Evolutionary conservation across 1,140 invertebrate species (phyloP), one percentile per base, ranked within the genome.

Genomic region (Schlechtendalia chinensis): DNA sequence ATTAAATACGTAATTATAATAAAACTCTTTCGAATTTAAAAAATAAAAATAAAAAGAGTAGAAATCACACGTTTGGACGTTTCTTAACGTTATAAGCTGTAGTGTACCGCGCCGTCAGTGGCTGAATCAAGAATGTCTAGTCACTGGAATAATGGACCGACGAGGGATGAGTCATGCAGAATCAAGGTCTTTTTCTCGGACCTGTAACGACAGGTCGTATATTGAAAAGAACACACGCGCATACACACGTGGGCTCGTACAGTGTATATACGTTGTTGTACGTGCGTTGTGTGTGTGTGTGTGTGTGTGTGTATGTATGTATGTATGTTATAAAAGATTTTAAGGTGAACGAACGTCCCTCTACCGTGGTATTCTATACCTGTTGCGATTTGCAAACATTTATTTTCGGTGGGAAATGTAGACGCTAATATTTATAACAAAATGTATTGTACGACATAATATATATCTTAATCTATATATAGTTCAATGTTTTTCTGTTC

Each of bases 181-280:
- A 50, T 39, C 67, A 69, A 69, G 39, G 69, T 72, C 24, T 72
- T 72, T 39, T 47, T 29, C 50, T 47, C 19, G 47, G 19, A 54
- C 69, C 69, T 72, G 69, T 54, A 54, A n/a, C 16, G 50, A 72
- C 69, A 39, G 24, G 69, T 72, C 69, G 45, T 4, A 22, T 71
- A 2, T 72, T 24, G 8, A 27, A 27, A 63, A 24, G 22, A 50
- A 54, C 17, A 50, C 69, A 54, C 16, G 5, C 24, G 5, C 24
- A 4, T 39, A 1, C 65, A 6, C 12, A 67, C 61, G n/a, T 17
- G 29, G 47, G 12, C 47, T 12, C 47, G 14, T 50, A 50, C 47
- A 10, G 47, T 50, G 61, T 10, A 11, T 32, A 19, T n/a, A 10
- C 8, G n/a, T 39, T n/a, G 6, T 39, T 56, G 59, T 63, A 16